Percentiles rank a stretch among this genome's conserved stretches.
Conservation (phyloP, 2,797 vertebrate species). For the Mionectes olivaceus region DNA sequence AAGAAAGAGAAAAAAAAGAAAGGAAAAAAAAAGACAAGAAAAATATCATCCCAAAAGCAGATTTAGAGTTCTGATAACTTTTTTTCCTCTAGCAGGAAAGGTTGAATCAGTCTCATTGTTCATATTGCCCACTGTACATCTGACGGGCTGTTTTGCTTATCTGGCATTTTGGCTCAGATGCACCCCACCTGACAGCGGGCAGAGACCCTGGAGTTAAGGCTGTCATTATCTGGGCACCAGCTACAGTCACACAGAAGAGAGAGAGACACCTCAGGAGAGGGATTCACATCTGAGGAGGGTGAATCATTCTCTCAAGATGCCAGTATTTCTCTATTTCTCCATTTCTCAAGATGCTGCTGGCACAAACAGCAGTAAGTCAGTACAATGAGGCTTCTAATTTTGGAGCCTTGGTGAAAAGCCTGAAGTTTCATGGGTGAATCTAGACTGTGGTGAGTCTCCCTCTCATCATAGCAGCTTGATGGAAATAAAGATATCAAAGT, state of each 20-base stretch:
- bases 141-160: slow-evolving; percentile 40
- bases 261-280: slow-evolving; percentile 63
- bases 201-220: not conserved
- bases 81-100: not conserved
- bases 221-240: slow-evolving; percentile 28
- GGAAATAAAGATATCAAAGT: slow-evolving; percentile 8
- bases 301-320: slow-evolving; percentile 71
- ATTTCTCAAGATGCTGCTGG: slow-evolving; percentile 66
- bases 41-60: not conserved
- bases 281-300: slow-evolving; percentile 67
- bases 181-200: slow-evolving; percentile 32
- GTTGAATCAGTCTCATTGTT: not conserved
- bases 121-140: not conserved
- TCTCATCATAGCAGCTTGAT: slow-evolving; percentile 13
- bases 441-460: slow-evolving; percentile 7
- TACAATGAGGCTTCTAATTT: slow-evolving; percentile 72
- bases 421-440: slow-evolving; percentile 50
- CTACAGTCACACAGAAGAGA: slow-evolving; percentile 39
- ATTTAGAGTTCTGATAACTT: not conserved
- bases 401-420: slow-evolving; percentile 44
- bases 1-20: too few species aligned
- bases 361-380: slow-evolving; percentile 70
- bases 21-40: not conserved
- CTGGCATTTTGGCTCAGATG: not conserved
- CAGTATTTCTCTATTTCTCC: slow-evolving; percentile 66